Conservation (phyloP, 2,797 vertebrate species). For the Kryptolebias ocellatus region DNA sequence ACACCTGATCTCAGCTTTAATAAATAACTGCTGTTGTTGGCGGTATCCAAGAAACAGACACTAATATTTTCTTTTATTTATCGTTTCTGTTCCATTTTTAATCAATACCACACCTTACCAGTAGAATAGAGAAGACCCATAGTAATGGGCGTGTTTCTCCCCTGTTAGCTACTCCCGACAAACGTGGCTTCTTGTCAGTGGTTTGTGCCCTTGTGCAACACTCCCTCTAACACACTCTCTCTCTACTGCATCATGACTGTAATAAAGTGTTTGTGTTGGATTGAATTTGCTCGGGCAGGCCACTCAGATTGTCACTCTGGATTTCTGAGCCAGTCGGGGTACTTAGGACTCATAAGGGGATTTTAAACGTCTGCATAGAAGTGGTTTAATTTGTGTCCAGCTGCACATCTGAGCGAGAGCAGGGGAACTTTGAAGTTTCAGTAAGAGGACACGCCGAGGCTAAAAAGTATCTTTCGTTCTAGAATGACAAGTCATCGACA, state of each 20-base stretch:
- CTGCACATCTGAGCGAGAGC: background rate
- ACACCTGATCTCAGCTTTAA: too few relatives aligned
- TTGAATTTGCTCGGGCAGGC: constrained; percentile 76
- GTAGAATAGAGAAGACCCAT: too few relatives aligned
- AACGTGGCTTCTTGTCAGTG: constrained; percentile 63
- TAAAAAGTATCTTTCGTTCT: constrained; percentile 42
- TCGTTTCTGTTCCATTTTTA: too few relatives aligned
- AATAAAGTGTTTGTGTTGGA: constrained; percentile 78
- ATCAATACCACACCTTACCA: too few relatives aligned
- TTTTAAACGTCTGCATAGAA: constrained; percentile 24
- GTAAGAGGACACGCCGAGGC: constrained; percentile 14
- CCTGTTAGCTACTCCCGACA: constrained; percentile 48
- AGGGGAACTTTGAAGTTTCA: constrained; percentile 22
- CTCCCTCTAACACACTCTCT: constrained; percentile 18
- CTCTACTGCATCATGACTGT: constrained; percentile 37
- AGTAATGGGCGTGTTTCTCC: too few relatives aligned
- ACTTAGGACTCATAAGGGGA: constrained; percentile 42
- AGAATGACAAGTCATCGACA: constrained; percentile 97
- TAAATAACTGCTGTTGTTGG: too few relatives aligned
- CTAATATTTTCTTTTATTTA: too few relatives aligned
- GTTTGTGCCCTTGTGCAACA: constrained; percentile 39
- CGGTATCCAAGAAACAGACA: too few relatives aligned
- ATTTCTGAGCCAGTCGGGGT: constrained; percentile 49
- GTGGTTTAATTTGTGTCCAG: constrained; percentile 11
- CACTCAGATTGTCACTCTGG: constrained; percentile 66